phyloP scores from a whole-genome alignment of 53 echinoderm and acorn worm species.

The Paracentrotus lividus region DNA sequence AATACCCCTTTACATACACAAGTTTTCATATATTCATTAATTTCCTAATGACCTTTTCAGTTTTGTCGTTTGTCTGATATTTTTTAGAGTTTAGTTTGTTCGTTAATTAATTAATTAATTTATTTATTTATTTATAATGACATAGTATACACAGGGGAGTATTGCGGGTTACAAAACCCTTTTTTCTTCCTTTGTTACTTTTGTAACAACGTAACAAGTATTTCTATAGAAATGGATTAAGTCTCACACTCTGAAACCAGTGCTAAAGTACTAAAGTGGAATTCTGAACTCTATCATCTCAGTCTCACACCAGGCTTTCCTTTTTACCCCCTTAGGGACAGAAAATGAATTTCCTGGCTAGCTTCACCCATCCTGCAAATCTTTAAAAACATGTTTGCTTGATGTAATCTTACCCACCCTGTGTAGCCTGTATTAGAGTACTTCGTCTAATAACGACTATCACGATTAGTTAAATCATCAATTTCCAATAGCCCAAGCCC shows the following conservation, averaged over 20 bases:
- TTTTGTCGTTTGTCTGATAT: background rate
- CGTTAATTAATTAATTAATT: no score
- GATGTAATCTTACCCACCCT: no score
- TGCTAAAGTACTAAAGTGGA: background rate
- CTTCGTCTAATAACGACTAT: background rate
- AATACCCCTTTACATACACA: background rate
- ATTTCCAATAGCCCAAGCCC: background rate
- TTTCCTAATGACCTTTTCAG: background rate
- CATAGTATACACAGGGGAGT: no score
- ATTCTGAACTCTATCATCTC: background rate
- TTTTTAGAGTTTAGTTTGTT: no score
- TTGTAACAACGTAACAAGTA: no score
- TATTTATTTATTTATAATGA: no score
- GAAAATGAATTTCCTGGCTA: background rate
- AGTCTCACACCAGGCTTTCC: background rate
- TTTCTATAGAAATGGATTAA: background rate
- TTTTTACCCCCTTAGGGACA: background rate
- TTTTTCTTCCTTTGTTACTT: no score
- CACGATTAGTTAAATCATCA: background rate
- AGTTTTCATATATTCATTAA: background rate
- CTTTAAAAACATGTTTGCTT: background rate
- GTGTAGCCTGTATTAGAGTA: background rate
- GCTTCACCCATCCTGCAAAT: slow-evolving; percentile 16
- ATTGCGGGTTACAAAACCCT: background rate
- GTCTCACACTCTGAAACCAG: no score